Percentiles rank a stretch among this genome's conserved stretches.
Evolutionary conservation across 2,888 invertebrate species (phyloP).

Genomic region (Aricia artaxerxes): DNA sequence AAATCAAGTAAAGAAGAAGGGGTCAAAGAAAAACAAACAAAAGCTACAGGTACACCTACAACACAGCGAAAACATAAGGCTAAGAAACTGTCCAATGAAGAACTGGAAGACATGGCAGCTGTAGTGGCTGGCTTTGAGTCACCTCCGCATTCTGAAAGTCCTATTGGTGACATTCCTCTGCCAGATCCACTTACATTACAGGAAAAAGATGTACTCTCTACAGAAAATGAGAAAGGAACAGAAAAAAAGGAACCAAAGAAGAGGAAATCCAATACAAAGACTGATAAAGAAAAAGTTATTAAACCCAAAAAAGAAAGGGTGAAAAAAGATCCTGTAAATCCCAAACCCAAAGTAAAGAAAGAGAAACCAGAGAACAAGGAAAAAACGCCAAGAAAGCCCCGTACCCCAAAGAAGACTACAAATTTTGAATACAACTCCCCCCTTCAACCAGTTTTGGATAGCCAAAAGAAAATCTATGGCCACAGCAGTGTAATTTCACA

Average conservation of each 20-base stretch:
- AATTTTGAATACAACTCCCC: slow-evolving; percentile 55
- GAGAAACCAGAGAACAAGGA: slow-evolving; percentile 49
- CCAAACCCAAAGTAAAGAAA: slow-evolving; percentile 46
- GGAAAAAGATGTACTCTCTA: slow-evolving; percentile 36
- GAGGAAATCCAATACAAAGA: slow-evolving; percentile 53
- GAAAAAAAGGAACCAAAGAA: slow-evolving; percentile 58
- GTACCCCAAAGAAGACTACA: slow-evolving; percentile 56
- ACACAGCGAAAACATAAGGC: slow-evolving; percentile 53
- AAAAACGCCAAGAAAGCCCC: slow-evolving; percentile 64
- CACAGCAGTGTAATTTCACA: slow-evolving; percentile 28
- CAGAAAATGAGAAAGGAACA: slow-evolving; percentile 29
- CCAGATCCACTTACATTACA: slow-evolving; percentile 42
- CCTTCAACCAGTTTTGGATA: slow-evolving; percentile 55
- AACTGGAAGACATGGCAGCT: slow-evolving; percentile 61
- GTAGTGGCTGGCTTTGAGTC: slow-evolving; percentile 66
- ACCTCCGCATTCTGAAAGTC: slow-evolving; percentile 55
- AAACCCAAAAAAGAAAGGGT: slow-evolving; percentile 49
- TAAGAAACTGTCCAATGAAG: slow-evolving; percentile 63
- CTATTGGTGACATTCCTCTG: slow-evolving; percentile 44
- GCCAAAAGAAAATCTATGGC: slow-evolving; percentile 45
- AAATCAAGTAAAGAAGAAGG: slow-evolving; percentile 53
- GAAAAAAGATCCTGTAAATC: slow-evolving; percentile 46
- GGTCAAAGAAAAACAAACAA: slow-evolving; percentile 45
- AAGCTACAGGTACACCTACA: slow-evolving; percentile 33
- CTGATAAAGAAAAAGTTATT: slow-evolving; percentile 47